These are phyloP conservation scores for Cenopis cana DNA, from an alignment of 2,888 invertebrate species.

Conservation along the genomic window DNA sequence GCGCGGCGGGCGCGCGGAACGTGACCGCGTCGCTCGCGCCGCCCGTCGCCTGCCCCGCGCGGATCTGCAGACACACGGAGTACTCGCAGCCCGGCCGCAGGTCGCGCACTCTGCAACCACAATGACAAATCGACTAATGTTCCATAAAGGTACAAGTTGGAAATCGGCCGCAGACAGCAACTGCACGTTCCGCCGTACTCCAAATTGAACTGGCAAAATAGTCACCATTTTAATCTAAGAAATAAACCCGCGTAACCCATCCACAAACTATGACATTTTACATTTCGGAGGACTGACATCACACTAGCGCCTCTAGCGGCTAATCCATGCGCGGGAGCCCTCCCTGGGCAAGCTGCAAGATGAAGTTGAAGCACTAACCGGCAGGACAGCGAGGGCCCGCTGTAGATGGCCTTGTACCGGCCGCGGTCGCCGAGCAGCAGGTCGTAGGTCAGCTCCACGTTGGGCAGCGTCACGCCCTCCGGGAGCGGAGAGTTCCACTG, in stretches of 20 bases:
- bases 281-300: too few species aligned
- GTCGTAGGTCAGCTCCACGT: conserved; percentile 90
- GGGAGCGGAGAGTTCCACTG: conserved; percentile 89
- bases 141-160: background rate
- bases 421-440: conserved; percentile 93
- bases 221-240: too few species aligned
- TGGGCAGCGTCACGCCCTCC: conserved; percentile 78
- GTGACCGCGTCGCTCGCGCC: conserved; percentile 91
- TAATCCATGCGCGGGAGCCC: too few species aligned
- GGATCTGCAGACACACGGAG: conserved; percentile 91
- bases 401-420: conserved; percentile 94
- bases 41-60: conserved; percentile 90
- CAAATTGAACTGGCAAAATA: too few species aligned
- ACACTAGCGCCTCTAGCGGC: too few species aligned
- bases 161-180: too few species aligned
- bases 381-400: conserved; percentile 90
- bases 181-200: too few species aligned
- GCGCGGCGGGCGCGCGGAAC: conserved; percentile 92
- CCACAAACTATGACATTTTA: too few species aligned
- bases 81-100: conserved; percentile 95
- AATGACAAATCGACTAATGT: background rate
- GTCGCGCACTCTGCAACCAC: conserved; percentile 87
- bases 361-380: conserved; percentile 68
- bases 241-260: too few species aligned
- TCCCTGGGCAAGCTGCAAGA: too few species aligned